These are phyloP conservation scores for Podarcis muralis DNA, from an alignment of 2,113 vertebrate species.

Conservation along the genomic window DNA sequence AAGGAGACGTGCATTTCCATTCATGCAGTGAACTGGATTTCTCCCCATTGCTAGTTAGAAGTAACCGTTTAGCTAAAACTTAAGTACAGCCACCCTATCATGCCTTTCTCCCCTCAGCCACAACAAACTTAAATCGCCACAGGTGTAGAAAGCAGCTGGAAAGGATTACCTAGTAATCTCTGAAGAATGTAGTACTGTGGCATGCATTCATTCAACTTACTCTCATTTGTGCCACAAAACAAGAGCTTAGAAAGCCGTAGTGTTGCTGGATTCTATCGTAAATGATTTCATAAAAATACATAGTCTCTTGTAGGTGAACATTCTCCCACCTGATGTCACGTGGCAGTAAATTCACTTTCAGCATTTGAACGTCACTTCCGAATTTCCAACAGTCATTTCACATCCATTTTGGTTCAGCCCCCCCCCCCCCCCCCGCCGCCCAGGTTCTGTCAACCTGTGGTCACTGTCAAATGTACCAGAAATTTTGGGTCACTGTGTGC, in stretches of 20 bases:
- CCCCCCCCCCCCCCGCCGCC: too few relatives aligned
- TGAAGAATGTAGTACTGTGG: slow-evolving; percentile 3
- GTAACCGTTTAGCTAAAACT: neutral
- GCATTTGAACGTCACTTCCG: neutral
- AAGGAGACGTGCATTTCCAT: too few relatives aligned
- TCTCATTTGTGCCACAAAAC: neutral
- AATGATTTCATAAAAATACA: neutral
- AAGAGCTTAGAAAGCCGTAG: neutral
- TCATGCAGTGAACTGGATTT: too few relatives aligned
- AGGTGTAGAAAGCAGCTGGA: slow-evolving; percentile 5
- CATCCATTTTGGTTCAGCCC: neutral
- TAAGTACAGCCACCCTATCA: neutral
- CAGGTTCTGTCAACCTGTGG: slow-evolving; percentile 1
- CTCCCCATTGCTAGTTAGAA: too few relatives aligned
- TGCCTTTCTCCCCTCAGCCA: slow-evolving; percentile 25
- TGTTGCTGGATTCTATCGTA: neutral
- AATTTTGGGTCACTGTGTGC: neutral
- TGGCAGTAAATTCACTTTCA: neutral
- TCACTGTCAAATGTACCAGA: neutral
- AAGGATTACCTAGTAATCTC: neutral
- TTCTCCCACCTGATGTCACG: neutral
- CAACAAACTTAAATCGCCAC: neutral
- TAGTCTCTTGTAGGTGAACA: neutral
- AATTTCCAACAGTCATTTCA: neutral
- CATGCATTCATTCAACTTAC: neutral